Evolutionary conservation across 2,888 invertebrate species (phyloP), one percentile per base, ranked within the genome.

Genomic region (Sminthurinus aureus): DNA sequence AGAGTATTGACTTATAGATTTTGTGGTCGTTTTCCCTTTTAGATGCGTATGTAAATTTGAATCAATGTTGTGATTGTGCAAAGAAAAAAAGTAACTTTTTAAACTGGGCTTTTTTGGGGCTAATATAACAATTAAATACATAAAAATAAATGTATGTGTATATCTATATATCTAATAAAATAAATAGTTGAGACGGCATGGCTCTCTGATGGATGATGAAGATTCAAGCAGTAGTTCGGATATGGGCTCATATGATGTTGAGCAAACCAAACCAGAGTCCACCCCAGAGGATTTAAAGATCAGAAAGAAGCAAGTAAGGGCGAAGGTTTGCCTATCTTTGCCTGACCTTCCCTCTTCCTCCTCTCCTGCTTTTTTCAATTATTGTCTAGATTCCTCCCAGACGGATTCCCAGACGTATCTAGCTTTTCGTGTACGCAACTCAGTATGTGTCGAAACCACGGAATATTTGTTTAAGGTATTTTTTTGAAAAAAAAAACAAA

Each of bases 241-340:
- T 84, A 88, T 88, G 85, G 88, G 88, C 84, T 88, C 88, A 79
- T 88, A 88, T 85, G 88, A 88, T 83, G 87, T 86, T 79, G 86
- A 87, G 82, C 38, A 38, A 38, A 79, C 79, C 18, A 71, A 71
- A 24, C 22, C 71, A 26, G 75, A 79, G 58, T 79, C 79, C 38
- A 74, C 79, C 74, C 24, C 24, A 18, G 78, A 64, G 51, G 66
- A 79, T 81, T 83, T 81, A 84, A 80, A 82, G 86, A 87, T 84
- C 83, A 84, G 84, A 83, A 85, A 85, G 84, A 87, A 87, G 85
- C 84, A 85, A 86, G 87, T 85, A 80, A 87, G 86, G 85, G 87
- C 85, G 85, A 88, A 88, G 88, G 88, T 88, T n/a, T 11, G 20
- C 11, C 20, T 38, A 86, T 88, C 88, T 87, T 87, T 88, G 85